Evolutionary conservation across 1,140 invertebrate genomes (phyloP).

Genomic region (Trichomalopsis sarcophagae): DNA sequence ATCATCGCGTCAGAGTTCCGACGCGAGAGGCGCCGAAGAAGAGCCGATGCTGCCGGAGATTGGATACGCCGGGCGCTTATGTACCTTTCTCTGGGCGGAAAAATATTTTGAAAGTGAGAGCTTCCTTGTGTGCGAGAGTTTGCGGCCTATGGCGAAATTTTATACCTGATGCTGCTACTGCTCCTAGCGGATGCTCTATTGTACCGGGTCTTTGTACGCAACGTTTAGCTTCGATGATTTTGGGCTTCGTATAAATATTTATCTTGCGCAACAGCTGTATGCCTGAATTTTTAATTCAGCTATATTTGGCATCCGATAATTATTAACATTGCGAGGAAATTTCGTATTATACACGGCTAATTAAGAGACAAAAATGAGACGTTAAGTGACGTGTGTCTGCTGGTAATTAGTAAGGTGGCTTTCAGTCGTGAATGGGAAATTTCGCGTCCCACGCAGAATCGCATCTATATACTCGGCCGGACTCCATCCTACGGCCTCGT

Average conservation of each 20-base stretch:
- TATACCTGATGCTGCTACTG: not conserved
- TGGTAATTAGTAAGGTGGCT: constrained; percentile 44
- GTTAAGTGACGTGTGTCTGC: not conserved
- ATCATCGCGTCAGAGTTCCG: constrained; percentile 26
- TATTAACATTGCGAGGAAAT: not conserved
- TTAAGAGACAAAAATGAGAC: constrained; percentile 44
- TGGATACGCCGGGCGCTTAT: constrained; percentile 15
- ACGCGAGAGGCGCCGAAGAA: not conserved
- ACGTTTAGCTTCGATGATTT: too few relatives aligned
- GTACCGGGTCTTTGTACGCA: too few relatives aligned
- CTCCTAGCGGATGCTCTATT: too few relatives aligned
- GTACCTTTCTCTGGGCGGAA: constrained; percentile 12
- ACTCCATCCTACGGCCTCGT: not conserved
- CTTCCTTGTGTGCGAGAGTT: not conserved
- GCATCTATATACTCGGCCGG: not conserved
- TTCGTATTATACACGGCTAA: constrained; percentile 9
- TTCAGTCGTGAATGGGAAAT: constrained; percentile 36
- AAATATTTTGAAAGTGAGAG: constrained; percentile 46
- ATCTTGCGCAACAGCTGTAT: not conserved
- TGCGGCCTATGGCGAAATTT: not conserved
- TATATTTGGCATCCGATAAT: not conserved
- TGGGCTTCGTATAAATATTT: not conserved
- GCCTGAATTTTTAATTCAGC: not conserved
- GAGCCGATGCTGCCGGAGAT: not conserved
- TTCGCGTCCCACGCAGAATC: constrained; percentile 2